Evolutionary conservation across 2,797 vertebrate genomes (phyloP).

Genomic region (Sylvilagus floridanus): DNA sequence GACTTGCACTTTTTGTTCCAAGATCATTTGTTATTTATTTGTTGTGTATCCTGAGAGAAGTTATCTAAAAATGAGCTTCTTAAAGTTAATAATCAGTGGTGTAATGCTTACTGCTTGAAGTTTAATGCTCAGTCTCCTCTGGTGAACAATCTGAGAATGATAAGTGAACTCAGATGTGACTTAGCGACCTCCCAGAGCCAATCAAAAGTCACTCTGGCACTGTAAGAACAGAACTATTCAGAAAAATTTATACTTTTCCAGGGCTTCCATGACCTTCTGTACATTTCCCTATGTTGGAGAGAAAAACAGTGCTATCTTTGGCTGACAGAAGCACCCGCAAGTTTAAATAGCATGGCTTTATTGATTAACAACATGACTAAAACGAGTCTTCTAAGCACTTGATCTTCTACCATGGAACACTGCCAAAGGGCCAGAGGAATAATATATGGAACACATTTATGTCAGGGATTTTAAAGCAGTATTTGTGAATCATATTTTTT

Average conservation of each 20-base stretch:
- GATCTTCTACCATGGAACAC: conserved; percentile 38
- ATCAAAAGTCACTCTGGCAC: neutral
- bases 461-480: neutral
- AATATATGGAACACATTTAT: neutral
- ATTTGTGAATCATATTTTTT: neutral
- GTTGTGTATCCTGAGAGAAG: neutral
- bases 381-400: conserved; percentile 46
- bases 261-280: neutral
- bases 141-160: conserved; percentile 4
- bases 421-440: conserved; percentile 10
- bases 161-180: conserved; percentile 32
- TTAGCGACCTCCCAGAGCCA: neutral
- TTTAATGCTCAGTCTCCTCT: neutral
- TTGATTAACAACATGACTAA: conserved; percentile 52
- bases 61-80: neutral
- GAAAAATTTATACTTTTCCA: conserved; percentile 45
- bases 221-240: neutral
- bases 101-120: neutral
- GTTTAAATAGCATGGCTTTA: conserved; percentile 56
- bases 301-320: conserved; percentile 23
- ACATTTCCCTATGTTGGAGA: neutral
- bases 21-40: conserved; percentile 17
- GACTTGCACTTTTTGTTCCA: neutral
- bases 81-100: neutral
- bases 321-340: conserved; percentile 25